These are phyloP conservation scores for Metacarcinus magister DNA, from an alignment of 2,888 invertebrate species.

Conservation along the genomic window DNA sequence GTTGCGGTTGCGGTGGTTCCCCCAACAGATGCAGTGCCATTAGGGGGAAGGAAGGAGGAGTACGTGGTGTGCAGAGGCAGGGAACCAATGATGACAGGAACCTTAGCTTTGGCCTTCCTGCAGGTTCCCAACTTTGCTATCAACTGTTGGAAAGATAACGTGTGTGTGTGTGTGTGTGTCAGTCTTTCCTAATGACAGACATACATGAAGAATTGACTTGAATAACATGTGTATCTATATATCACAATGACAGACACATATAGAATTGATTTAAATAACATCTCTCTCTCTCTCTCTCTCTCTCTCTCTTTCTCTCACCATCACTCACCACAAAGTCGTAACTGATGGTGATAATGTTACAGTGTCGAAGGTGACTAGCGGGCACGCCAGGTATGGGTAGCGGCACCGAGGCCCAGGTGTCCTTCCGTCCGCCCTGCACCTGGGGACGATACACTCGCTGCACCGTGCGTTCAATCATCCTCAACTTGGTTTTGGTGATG, in stretches of 20 bases:
- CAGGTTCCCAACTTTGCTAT: constrained; percentile 59
- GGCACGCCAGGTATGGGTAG: constrained; percentile 73
- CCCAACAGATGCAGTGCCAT: neutral
- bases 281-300: neutral
- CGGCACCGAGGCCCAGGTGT: constrained; percentile 60
- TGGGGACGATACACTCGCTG: constrained; percentile 70
- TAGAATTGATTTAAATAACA: no score
- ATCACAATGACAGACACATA: neutral
- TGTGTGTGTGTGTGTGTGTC: neutral
- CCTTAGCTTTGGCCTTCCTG: neutral
- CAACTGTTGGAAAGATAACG: neutral
- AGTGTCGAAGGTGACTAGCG: constrained; percentile 71
- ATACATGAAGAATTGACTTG: neutral
- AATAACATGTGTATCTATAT: no score
- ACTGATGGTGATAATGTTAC: constrained; percentile 72
- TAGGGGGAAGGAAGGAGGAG: neutral
- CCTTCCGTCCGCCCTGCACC: neutral
- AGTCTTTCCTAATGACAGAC: neutral
- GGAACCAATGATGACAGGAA: constrained; percentile 50
- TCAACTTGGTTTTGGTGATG: constrained; percentile 42
- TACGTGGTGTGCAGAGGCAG: constrained; percentile 26
- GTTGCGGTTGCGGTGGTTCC: constrained; percentile 12
- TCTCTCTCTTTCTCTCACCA: neutral
- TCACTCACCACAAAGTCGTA: constrained; percentile 56
- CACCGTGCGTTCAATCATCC: neutral